Base-by-base conservation (phyloP, 2,888 invertebrate species). In the Drosophila prolongata region DNA sequence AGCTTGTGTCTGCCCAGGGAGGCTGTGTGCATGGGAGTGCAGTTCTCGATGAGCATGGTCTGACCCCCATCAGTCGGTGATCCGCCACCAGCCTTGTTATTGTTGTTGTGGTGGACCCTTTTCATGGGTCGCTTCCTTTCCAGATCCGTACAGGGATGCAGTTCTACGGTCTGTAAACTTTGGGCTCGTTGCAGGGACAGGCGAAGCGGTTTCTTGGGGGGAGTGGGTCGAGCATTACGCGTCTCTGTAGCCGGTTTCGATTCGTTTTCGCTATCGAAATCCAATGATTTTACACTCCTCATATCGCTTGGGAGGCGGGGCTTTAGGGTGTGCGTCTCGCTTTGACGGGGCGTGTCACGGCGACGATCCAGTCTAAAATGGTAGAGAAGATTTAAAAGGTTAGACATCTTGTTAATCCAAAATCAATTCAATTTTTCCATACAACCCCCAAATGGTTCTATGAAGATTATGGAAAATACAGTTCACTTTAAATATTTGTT, bases 171-270 rank as follows among this genome's bases (percentile, higher is more conserved):
- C 88, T 96, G 96, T 53, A 96, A 94, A 91, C 97, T 97, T 73
- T 96, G 95, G 0, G 97, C 96, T 80, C 97, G 95, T 90, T 97
- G 97, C 54, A 97, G 92, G 0, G 97, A 97, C 43, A 97, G 92
- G 10, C 97, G 93, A 53, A 97, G 91, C 0, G 97, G 97, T 90
- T 97, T 97, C 85, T 97, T 96, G 19, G 97, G 97, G 5, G 97
- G 97, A 13, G 95, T 95, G 0, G 97, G 97, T 59, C 96, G 93
- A 94, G 49, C 94, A 90, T 47, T 94, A 90, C 61, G 90, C 82
- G 59, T 30, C 46, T 86, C 83, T 1, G 82, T 71, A 2, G 65
- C 30, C 0, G 78, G 79, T 54, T 89, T 90, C 9, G 78, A 59
- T 64, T 94, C 94, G 50, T 94, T 94, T 86, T 96, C 96, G n/a